Conservation (phyloP, 2,113 vertebrate genomes). For the Sprattus sprattus region DNA sequence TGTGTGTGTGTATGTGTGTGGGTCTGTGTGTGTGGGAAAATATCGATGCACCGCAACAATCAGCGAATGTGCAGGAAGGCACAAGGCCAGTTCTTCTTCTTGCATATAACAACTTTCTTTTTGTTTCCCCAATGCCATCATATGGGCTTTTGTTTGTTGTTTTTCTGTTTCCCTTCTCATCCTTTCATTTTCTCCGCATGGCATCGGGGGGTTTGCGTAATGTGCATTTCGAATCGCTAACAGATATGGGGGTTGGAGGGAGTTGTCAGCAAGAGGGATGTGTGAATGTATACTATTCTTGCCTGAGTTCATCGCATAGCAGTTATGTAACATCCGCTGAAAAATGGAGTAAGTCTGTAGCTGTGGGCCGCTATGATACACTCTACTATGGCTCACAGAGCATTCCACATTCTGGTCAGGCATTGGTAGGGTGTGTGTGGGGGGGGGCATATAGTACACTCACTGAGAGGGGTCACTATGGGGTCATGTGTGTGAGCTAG, state of each 20-base stretch:
- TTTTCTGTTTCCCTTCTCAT: not conserved
- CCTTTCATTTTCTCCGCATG: not conserved
- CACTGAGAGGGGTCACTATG: not conserved
- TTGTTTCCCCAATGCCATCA: not conserved
- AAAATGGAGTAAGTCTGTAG: not conserved
- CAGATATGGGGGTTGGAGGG: too few relatives aligned
- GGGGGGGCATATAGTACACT: not conserved
- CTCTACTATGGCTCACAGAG: not conserved
- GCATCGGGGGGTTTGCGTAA: not conserved
- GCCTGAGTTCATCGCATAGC: not conserved
- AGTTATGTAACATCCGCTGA: not conserved
- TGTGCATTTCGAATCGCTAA: not conserved
- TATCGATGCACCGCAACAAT: not conserved
- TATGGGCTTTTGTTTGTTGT: not conserved
- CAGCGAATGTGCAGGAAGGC: not conserved
- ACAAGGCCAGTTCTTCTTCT: not conserved
- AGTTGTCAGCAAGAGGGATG: not conserved
- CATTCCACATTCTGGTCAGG: not conserved
- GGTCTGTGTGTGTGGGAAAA: constrained; percentile 22
- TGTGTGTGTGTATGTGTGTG: constrained; percentile 45
- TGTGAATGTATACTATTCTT: not conserved
- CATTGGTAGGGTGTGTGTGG: not conserved
- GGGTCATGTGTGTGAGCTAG: not conserved
- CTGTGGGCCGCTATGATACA: not conserved
- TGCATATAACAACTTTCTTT: not conserved